Evolutionary conservation across 2,113 vertebrate genomes (phyloP).

Genomic region (Australoheros scitulus): DNA sequence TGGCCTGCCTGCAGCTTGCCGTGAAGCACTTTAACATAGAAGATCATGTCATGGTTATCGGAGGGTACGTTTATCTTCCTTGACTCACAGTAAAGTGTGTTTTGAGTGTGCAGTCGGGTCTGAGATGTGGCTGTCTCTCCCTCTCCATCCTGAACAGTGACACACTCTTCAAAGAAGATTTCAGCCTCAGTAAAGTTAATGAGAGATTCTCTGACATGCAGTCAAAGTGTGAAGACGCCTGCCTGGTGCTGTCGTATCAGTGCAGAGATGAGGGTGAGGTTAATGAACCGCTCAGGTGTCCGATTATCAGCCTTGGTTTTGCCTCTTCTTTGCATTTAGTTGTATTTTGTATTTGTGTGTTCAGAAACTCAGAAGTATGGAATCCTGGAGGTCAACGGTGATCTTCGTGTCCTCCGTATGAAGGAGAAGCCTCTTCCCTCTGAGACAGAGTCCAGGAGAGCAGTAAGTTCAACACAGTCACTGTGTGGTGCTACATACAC

Average conservation of each 20-base stretch:
- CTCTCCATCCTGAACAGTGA: conserved; percentile 67
- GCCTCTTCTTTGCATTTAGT: neutral
- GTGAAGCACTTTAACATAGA: conserved; percentile 79
- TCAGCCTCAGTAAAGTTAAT: conserved; percentile 75
- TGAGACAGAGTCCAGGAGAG: conserved; percentile 79
- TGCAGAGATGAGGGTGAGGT: conserved; percentile 82
- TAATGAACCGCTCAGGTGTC: neutral
- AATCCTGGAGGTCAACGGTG: conserved; percentile 79
- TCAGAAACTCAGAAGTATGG: conserved; percentile 83
- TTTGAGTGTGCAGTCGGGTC: neutral
- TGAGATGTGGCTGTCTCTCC: neutral
- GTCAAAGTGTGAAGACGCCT: conserved; percentile 57
- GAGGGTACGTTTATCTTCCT: conserved; percentile 72
- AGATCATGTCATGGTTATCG: conserved; percentile 79
- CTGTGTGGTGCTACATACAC: neutral
- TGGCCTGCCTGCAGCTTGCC: conserved; percentile 80
- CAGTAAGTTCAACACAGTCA: conserved; percentile 67
- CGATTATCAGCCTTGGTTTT: neutral
- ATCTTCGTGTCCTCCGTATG: conserved; percentile 70
- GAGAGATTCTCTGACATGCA: conserved; percentile 69
- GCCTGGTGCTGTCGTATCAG: conserved; percentile 79
- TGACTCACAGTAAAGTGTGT: neutral
- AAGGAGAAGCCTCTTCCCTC: conserved; percentile 81
- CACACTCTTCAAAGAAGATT: conserved; percentile 85
- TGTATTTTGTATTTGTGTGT: neutral